These are phyloP conservation scores for Fopius arisanus DNA, from an alignment of 1,140 invertebrate genomes.

Conservation along the genomic window DNA sequence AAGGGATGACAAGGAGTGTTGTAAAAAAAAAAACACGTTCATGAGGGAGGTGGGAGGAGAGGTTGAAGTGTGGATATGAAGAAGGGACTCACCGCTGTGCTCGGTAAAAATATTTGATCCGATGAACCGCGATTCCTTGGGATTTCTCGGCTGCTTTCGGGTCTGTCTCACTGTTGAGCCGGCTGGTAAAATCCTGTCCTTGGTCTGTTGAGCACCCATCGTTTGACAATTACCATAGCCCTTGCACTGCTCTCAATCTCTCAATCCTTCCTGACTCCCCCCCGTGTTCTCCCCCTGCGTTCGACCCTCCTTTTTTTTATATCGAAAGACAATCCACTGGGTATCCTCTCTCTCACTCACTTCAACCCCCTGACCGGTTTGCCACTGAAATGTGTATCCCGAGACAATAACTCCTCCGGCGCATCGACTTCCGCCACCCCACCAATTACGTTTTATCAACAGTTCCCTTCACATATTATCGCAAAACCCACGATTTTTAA, in stretches of 20 bases:
- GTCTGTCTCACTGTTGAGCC: conserved; percentile 74
- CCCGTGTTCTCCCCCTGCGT: not conserved
- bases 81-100: conserved; percentile 77
- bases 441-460: not conserved
- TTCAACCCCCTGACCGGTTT: conserved; percentile 12
- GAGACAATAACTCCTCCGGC: conserved; percentile 5
- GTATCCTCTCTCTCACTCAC: not conserved
- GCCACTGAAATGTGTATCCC: conserved; percentile 10
- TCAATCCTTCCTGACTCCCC: not conserved
- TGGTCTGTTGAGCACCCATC: conserved; percentile 91
- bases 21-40: not conserved
- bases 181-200: conserved; percentile 76
- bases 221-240: conserved; percentile 58
- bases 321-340: not conserved
- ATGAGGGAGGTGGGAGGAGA: not conserved
- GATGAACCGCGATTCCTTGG: conserved; percentile 80
- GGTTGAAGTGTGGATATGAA: conserved; percentile 15
- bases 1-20: not conserved
- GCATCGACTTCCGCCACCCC: conserved; percentile 7
- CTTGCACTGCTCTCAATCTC: conserved; percentile 15
- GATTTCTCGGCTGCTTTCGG: conserved; percentile 73
- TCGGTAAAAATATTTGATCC: conserved; percentile 90
- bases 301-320: not conserved
- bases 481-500: not conserved
- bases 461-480: conserved; percentile 7